Evolutionary conservation across 2,797 vertebrate species (phyloP).

Genomic region (Lagocephalus sceleratus): DNA sequence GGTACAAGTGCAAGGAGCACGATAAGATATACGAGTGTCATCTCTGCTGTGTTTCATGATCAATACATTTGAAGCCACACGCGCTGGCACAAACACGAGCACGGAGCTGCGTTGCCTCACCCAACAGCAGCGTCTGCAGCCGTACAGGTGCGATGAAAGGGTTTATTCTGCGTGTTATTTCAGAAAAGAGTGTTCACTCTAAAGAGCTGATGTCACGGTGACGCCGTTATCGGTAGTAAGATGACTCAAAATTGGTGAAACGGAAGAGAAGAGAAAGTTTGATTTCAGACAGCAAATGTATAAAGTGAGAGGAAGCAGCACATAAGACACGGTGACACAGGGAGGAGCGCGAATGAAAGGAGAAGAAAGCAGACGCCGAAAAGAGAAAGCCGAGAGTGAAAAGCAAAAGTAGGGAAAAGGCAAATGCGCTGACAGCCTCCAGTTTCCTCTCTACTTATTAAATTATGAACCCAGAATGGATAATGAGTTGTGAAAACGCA

Average conservation of each 20-base stretch:
- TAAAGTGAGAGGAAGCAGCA: slow-evolving; percentile 9
- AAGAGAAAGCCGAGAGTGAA: slow-evolving; percentile 4
- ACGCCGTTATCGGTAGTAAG: background rate
- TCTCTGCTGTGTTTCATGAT: too few species aligned
- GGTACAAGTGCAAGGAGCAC: too few species aligned
- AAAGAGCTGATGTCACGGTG: background rate
- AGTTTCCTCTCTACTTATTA: slow-evolving; percentile 10
- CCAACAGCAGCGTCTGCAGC: too few species aligned
- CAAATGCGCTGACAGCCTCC: background rate
- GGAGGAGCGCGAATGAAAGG: slow-evolving; percentile 39
- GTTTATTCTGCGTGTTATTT: too few species aligned
- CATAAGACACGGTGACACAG: slow-evolving; percentile 33
- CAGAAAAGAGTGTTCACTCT: too few species aligned
- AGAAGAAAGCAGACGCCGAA: slow-evolving; percentile 20
- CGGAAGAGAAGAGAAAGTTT: background rate
- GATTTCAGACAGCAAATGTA: background rate
- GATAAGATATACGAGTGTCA: too few species aligned
- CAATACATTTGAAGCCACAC: too few species aligned
- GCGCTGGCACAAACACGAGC: too few species aligned
- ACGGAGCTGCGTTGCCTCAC: too few species aligned
- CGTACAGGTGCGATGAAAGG: too few species aligned
- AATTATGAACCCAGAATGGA: slow-evolving; percentile 24
- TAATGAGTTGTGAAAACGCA: slow-evolving; percentile 59
- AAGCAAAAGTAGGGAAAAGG: slow-evolving; percentile 2
- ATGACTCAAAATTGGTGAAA: background rate